These are phyloP conservation scores for Amiota mariae DNA, from an alignment of 2,888 invertebrate genomes.

Conservation along the genomic window DNA sequence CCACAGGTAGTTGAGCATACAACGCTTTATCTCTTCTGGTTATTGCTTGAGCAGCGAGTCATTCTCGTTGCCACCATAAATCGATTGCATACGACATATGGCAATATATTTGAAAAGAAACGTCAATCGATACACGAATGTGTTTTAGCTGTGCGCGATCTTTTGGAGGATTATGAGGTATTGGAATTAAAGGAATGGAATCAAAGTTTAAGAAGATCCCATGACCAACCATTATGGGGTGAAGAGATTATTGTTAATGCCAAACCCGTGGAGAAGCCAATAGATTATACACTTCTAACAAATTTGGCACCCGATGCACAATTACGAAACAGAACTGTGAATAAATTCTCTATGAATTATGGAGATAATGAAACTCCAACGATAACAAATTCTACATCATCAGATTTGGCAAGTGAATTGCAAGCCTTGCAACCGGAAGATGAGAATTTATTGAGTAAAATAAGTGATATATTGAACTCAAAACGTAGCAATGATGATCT, in stretches of 20 bases:
- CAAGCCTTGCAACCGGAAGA: constrained; percentile 60
- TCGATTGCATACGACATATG: constrained; percentile 78
- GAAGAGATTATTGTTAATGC: constrained; percentile 53
- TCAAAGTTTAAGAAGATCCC: constrained; percentile 43
- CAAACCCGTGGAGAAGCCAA: constrained; percentile 38
- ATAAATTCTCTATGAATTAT: constrained; percentile 63
- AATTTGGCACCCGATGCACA: constrained; percentile 60
- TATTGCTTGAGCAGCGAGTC: constrained; percentile 77
- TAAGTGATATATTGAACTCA: constrained; percentile 77
- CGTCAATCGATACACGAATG: constrained; percentile 78
- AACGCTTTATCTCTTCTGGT: constrained; percentile 76
- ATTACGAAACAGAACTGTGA: constrained; percentile 49
- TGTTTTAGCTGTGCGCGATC: constrained; percentile 74
- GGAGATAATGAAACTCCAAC: constrained; percentile 28
- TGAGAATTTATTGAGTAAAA: constrained; percentile 53
- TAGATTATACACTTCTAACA: constrained; percentile 51
- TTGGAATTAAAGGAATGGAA: constrained; percentile 74
- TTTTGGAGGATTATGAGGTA: constrained; percentile 75
- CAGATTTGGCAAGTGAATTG: constrained; percentile 52
- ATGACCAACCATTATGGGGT: constrained; percentile 57
- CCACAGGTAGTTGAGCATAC: constrained; percentile 79
- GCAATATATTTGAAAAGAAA: constrained; percentile 75
- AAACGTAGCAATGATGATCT: constrained; percentile 80
- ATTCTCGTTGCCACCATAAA: constrained; percentile 77
- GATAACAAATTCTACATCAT: constrained; percentile 8